Evolutionary conservation across 2,888 invertebrate genomes (phyloP).

Genomic region (Gymnocheta viridis): DNA sequence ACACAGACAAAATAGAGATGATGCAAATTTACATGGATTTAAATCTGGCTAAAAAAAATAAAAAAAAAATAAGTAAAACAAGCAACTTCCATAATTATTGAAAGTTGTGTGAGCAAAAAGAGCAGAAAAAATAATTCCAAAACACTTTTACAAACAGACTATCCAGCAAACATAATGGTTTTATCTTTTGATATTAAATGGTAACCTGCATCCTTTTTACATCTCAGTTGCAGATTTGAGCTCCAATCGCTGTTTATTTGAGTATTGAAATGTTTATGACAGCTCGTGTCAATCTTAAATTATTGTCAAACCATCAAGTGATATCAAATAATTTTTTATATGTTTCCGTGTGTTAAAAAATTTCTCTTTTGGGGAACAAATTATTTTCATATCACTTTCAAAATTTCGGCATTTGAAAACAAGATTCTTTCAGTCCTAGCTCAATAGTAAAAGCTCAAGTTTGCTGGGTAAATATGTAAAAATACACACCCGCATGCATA

Average conservation of each 20-base stretch:
- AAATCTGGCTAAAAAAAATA: background rate
- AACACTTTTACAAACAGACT: background rate
- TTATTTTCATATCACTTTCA: too few species aligned
- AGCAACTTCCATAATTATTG: background rate
- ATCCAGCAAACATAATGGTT: background rate
- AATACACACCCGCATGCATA: background rate
- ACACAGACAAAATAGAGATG: background rate
- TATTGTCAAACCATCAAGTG: too few species aligned
- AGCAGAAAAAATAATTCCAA: background rate
- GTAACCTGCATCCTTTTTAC: background rate
- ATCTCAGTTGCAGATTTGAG: too few species aligned
- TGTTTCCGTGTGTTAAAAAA: too few species aligned
- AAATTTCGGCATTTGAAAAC: too few species aligned
- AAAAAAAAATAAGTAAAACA: background rate
- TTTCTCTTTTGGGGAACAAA: too few species aligned
- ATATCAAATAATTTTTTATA: too few species aligned
- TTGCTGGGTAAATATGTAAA: background rate
- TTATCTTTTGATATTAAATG: background rate
- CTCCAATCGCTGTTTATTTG: too few species aligned
- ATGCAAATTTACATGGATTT: background rate
- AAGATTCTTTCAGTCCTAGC: too few species aligned
- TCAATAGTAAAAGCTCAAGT: too few species aligned
- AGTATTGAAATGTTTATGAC: too few species aligned
- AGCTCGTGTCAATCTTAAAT: too few species aligned
- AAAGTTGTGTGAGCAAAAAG: background rate